Evolutionary conservation across 2,797 vertebrate genomes (phyloP), one percentile per base, ranked within the genome.

Genomic region (Alouatta caraya): DNA sequence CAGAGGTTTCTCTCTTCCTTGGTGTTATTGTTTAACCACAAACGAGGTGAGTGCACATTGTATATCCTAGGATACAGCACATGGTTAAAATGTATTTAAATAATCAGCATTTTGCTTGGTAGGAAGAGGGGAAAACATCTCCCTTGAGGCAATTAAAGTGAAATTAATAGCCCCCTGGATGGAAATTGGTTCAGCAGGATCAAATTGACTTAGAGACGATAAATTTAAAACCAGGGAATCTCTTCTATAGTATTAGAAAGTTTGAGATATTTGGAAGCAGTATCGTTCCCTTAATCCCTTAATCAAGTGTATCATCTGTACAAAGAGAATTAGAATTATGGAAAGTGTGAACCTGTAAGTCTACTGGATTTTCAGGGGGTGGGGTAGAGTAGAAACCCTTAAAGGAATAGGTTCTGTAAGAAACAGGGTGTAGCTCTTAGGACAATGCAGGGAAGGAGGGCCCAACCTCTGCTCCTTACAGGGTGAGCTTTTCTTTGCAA

Each of bases 21-120:
- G 52, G 88, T 59, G 78, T 75, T 79, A 70, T 52, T 90, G 75
- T 86, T 95, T 93, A 96, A 90, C 44, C 55, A 73, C 33, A 88
- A 61, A 86, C 12, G 37, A 75, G 42, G 50, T 55, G 75, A 42
- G 14, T 70, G 42, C 87, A 64, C 15, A 83, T 57, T 5, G 39
- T 93, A 50, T n/a, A 64, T 80, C 26, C 61, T 78, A 78, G 76
- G 76, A 42, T 87, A 44, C 33, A 26, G 44, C 21, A 12, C 4
- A 14, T 8, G 33, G 76, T 39, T 37, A 28, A 79, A 46, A 42
- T 61, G 42, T 79, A 8, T 48, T 67, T 61, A 96, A 90, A 61
- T 30, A 70, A 93, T 84, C 55, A 80, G 5, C 4, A 22, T 88
- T 94, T 30, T 83, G 28, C 64, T 79, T 88, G 64, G 90, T 92